These are phyloP conservation scores for Nomada fabriciana DNA, from an alignment of 2,888 invertebrate species.

Conservation along the genomic window DNA sequence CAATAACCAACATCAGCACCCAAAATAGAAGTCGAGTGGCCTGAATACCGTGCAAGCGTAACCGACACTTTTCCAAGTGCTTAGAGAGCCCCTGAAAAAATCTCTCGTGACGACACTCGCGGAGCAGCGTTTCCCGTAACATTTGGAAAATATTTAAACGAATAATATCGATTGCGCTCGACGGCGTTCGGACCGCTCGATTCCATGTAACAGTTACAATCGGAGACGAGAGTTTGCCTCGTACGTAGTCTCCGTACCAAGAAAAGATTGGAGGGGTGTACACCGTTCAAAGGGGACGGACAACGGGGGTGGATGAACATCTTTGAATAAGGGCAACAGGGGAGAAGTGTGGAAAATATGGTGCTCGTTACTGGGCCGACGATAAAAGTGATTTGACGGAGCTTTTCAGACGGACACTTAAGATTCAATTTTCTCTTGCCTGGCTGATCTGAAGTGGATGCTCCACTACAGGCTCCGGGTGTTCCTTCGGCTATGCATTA, in stretches of 20 bases:
- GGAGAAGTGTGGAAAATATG: conserved; percentile 55
- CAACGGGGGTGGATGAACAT: neutral
- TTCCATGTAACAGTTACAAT: neutral
- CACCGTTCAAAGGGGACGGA: neutral
- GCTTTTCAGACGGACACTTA: conserved; percentile 80
- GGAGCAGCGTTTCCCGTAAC: neutral
- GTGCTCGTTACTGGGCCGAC: conserved; percentile 73
- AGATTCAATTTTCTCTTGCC: conserved; percentile 83
- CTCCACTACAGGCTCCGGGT: conserved; percentile 80
- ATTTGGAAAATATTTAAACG: neutral
- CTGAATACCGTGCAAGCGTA: conserved; percentile 35
- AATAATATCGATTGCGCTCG: conserved; percentile 2
- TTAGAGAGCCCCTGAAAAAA: neutral
- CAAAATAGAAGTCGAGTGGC: conserved; percentile 52
- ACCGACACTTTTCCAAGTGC: conserved; percentile 10
- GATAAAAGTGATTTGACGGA: conserved; percentile 76
- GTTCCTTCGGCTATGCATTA: conserved; percentile 83
- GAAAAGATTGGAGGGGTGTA: neutral
- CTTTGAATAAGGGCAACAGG: neutral
- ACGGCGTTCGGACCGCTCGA: conserved; percentile 22
- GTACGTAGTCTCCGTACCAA: neutral
- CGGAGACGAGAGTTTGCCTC: neutral
- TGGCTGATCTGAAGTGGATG: conserved; percentile 83
- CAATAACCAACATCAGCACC: conserved; percentile 44
- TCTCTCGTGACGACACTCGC: neutral